These are phyloP conservation scores for Drosophila pseudotakahashii DNA, from an alignment of 2,888 invertebrate genomes.

Conservation along the genomic window DNA sequence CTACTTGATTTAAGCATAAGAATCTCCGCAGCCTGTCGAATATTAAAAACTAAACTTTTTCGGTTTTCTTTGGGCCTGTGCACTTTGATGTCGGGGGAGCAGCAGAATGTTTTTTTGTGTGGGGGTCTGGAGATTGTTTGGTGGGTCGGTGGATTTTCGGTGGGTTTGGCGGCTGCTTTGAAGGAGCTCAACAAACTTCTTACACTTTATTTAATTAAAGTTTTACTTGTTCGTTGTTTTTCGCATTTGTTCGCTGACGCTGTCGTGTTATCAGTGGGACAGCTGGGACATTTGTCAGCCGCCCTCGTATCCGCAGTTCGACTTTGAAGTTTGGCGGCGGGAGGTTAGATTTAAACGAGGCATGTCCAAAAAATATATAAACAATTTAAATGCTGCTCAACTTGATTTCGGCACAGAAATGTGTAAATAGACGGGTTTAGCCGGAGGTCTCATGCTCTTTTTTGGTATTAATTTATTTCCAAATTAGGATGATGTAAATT, in stretches of 20 bases:
- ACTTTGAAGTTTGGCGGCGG: constrained; percentile 69
- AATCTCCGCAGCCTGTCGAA: constrained; percentile 40
- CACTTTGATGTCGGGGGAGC: constrained; percentile 31
- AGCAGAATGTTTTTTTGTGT: constrained; percentile 11
- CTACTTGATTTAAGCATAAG: constrained; percentile 59
- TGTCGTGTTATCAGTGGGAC: constrained; percentile 70
- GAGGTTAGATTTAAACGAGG: constrained; percentile 37
- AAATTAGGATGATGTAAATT: no score
- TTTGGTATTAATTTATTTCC: background rate
- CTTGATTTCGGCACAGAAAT: constrained; percentile 18
- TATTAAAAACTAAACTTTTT: constrained; percentile 52
- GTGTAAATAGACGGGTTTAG: background rate
- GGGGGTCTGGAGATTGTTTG: constrained; percentile 6
- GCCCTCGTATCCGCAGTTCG: constrained; percentile 57
- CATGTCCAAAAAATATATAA: constrained; percentile 42
- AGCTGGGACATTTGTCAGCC: constrained; percentile 73
- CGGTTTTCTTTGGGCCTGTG: constrained; percentile 30
- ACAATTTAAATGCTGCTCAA: constrained; percentile 45
- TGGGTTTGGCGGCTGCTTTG: constrained; percentile 45
- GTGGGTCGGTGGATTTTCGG: constrained; percentile 7
- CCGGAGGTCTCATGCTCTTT: constrained; percentile 14
- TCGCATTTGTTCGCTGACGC: constrained; percentile 49
- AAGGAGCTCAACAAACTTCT: constrained; percentile 68
- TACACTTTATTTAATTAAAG: constrained; percentile 78
- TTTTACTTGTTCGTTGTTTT: constrained; percentile 56